These are phyloP conservation scores for Neomorphus geoffroyi DNA, from an alignment of 2,797 vertebrate species.

Conservation along the genomic window DNA sequence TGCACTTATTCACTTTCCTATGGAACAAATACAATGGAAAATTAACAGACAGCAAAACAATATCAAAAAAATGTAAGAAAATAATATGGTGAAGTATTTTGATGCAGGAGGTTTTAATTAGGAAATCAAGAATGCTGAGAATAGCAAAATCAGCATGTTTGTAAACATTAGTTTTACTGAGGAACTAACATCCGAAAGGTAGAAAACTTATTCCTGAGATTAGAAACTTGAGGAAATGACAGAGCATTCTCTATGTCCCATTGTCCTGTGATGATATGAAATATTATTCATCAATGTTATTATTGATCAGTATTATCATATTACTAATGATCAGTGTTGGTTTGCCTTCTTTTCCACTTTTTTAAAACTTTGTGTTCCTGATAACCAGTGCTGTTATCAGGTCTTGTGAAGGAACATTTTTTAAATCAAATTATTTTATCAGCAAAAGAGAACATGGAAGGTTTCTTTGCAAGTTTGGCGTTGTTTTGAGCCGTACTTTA, in stretches of 20 bases:
- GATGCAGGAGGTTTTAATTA: neutral
- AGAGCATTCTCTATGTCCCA: neutral
- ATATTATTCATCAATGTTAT: neutral
- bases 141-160: neutral
- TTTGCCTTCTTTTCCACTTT: neutral
- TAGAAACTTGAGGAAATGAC: neutral
- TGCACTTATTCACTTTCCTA: neutral
- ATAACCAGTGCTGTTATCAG: neutral
- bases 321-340: neutral
- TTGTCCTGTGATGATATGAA: neutral
- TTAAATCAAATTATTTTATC: neutral
- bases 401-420: neutral
- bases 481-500: neutral
- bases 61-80: neutral
- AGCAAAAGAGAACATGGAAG: neutral
- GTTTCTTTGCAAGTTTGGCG: neutral
- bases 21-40: neutral
- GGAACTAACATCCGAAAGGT: neutral
- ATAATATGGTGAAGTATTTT: neutral
- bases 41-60: neutral
- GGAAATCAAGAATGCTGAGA: neutral
- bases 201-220: neutral
- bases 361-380: neutral
- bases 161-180: neutral
- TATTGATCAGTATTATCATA: neutral